Evolutionary conservation across 1,140 invertebrate genomes (phyloP).

Genomic region (Drosophila azteca): DNA sequence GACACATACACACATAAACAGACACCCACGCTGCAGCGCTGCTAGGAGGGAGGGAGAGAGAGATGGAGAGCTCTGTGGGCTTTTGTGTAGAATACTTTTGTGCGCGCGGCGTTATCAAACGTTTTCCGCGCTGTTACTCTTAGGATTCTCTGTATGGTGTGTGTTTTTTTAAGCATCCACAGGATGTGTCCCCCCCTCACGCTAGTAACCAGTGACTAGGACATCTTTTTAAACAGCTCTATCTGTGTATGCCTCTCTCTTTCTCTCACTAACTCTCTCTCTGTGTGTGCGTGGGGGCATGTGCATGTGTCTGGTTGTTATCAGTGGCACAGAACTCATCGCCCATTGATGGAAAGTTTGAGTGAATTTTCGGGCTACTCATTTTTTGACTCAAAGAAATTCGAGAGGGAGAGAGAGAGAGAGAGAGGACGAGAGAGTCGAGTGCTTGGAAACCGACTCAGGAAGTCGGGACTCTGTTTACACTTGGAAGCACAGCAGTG

Average conservation of each 20-base stretch:
- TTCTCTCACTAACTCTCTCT: slow-evolving; percentile 1
- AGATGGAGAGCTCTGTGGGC: slow-evolving; percentile 35
- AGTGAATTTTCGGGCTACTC: slow-evolving; percentile 52
- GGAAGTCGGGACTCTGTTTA: slow-evolving; percentile 60
- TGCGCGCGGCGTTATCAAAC: slow-evolving; percentile 72
- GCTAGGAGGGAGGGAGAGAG: slow-evolving; percentile 2
- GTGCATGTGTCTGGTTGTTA: slow-evolving; percentile 59
- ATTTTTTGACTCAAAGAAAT: slow-evolving; percentile 9
- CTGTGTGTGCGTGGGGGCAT: slow-evolving; percentile 3
- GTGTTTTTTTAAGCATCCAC: background rate
- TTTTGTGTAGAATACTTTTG: slow-evolving; percentile 74
- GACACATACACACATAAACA: slow-evolving; percentile 15
- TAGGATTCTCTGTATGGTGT: slow-evolving; percentile 41
- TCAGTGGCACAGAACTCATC: slow-evolving; percentile 71
- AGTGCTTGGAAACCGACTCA: slow-evolving; percentile 45
- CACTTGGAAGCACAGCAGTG: slow-evolving; percentile 62
- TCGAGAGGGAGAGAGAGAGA: slow-evolving; percentile 20
- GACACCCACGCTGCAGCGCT: slow-evolving; percentile 7
- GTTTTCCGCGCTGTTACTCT: slow-evolving; percentile 79
- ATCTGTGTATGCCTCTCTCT: slow-evolving; percentile 26
- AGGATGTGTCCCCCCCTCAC: slow-evolving; percentile 2
- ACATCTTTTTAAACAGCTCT: slow-evolving; percentile 66
- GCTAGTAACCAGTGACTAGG: slow-evolving; percentile 22
- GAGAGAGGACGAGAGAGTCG: slow-evolving; percentile 24
- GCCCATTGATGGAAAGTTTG: slow-evolving; percentile 78